These are phyloP conservation scores for Eclectus roratus DNA, from an alignment of 2,113 vertebrate species.

Conservation along the genomic window DNA sequence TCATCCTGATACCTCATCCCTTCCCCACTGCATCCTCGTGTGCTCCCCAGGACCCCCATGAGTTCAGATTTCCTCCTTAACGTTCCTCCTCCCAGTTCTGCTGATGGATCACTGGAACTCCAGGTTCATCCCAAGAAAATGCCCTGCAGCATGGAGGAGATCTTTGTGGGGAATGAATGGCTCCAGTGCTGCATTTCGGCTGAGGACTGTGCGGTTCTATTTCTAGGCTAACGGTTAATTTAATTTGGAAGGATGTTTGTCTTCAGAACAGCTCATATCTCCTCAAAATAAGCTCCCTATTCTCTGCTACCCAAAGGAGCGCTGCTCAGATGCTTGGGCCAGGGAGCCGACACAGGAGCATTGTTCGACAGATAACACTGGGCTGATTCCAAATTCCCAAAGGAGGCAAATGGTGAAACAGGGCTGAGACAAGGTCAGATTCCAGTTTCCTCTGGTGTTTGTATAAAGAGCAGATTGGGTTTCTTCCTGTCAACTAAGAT, in stretches of 20 bases:
- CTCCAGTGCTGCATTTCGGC: background rate
- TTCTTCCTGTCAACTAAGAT: background rate
- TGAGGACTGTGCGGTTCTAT: rapidly evolving
- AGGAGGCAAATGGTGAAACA: slow-evolving; percentile 4
- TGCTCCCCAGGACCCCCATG: background rate
- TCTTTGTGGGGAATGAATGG: background rate
- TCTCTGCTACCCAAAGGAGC: background rate
- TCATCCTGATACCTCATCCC: background rate
- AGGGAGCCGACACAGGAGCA: background rate
- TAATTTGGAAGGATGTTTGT: slow-evolving; percentile 1
- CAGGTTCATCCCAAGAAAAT: background rate
- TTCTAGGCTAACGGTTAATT: background rate
- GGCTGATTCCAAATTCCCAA: background rate
- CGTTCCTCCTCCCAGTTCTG: background rate
- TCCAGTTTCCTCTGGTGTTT: slow-evolving; percentile 13
- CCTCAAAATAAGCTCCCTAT: background rate
- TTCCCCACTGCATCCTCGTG: background rate
- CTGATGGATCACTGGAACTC: background rate
- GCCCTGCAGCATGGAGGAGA: background rate
- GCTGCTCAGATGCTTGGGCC: background rate
- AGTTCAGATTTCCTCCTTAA: background rate
- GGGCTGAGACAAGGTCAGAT: slow-evolving; percentile 11
- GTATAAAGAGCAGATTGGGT: background rate
- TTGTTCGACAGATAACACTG: background rate
- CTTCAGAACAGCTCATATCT: background rate